These are phyloP conservation scores for Periparus ater DNA, from an alignment of 2,797 vertebrate species.

Conservation along the genomic window DNA sequence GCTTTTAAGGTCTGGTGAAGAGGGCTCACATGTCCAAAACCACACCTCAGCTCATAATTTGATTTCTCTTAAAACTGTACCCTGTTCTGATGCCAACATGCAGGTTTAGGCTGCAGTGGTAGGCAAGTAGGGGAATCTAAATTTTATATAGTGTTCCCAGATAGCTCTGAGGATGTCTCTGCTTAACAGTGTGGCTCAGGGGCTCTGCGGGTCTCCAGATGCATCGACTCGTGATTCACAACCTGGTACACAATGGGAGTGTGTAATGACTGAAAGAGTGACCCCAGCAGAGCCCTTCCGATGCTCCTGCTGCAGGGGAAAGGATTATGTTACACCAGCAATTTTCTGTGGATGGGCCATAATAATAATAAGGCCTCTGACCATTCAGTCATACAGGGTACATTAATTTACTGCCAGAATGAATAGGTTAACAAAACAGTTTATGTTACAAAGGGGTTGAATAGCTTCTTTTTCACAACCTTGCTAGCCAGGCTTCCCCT, in stretches of 20 bases:
- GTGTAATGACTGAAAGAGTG: background rate
- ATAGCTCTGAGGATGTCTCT: background rate
- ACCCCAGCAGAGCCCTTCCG: background rate
- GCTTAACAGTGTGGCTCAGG: background rate
- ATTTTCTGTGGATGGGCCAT: background rate
- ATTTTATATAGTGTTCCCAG: background rate
- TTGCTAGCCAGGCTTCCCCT: background rate
- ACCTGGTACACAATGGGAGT: background rate
- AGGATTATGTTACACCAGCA: slow-evolving; percentile 11
- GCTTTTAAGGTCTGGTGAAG: background rate
- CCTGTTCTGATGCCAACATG: background rate
- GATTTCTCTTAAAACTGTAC: background rate
- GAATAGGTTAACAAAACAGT: background rate
- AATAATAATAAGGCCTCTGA: background rate
- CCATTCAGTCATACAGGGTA: background rate
- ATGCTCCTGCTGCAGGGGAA: background rate
- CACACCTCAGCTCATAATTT: background rate
- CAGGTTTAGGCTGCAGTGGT: background rate
- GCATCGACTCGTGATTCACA: background rate
- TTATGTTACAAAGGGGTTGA: background rate
- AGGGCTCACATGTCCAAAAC: background rate
- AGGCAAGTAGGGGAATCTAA: background rate
- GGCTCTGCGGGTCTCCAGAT: background rate
- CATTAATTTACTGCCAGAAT: slow-evolving; percentile 27
- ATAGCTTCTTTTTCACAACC: background rate